phyloP scores from a whole-genome alignment of 2,888 invertebrate genomes.

The Cephonodes hylas region DNA sequence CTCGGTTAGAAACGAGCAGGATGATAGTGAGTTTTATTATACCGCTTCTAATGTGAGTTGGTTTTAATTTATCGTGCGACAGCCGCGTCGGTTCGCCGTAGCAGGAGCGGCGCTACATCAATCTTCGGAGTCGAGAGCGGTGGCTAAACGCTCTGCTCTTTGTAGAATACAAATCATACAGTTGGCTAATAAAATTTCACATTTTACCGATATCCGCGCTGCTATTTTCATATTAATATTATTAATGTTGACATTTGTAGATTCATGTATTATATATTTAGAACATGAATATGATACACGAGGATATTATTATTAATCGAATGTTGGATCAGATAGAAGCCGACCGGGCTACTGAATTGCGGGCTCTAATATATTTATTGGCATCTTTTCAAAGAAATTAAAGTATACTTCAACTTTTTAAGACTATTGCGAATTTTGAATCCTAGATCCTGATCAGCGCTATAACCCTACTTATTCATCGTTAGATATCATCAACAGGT shows the following conservation, averaged over 20 bases:
- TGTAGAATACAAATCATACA: conserved; percentile 49
- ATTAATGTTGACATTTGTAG: not conserved
- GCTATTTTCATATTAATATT: not conserved
- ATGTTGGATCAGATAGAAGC: too few species aligned
- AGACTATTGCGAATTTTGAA: too few species aligned
- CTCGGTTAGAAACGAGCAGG: conserved; percentile 54
- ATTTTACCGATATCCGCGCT: not conserved
- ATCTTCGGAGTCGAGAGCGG: conserved; percentile 57
- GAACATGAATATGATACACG: conserved; percentile 13
- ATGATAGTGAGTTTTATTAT: conserved; percentile 62
- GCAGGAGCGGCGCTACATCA: conserved; percentile 68
- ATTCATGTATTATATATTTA: conserved; percentile 19
- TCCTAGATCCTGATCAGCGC: too few species aligned
- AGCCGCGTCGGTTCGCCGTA: conserved; percentile 65
- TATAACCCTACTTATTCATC: too few species aligned
- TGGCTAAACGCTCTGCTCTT: conserved; percentile 45
- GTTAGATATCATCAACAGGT: too few species aligned
- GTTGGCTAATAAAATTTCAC: not conserved
- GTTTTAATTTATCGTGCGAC: conserved; percentile 78
- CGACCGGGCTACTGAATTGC: too few species aligned
- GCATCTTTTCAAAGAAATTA: too few species aligned
- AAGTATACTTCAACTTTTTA: too few species aligned
- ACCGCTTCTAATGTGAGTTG: conserved; percentile 67
- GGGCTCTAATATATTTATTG: too few species aligned
- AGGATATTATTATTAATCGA: not conserved